Conservation (phyloP, 2,888 invertebrate species). For the Cheilosia soror region DNA sequence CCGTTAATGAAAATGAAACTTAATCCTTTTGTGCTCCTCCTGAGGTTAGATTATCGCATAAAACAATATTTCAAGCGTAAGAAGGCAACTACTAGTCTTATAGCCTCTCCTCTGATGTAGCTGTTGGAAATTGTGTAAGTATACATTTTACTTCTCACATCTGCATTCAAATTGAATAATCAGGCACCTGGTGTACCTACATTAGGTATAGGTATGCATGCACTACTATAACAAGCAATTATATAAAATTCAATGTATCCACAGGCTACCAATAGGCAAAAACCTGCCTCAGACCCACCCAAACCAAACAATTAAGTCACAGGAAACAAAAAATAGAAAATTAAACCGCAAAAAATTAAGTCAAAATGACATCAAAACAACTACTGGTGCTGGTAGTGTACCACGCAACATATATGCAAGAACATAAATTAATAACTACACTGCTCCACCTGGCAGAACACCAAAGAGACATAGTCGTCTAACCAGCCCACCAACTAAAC, state of each 20-base stretch:
- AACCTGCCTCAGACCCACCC: conserved; percentile 45
- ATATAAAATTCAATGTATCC: conserved; percentile 31
- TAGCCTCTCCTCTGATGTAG: neutral
- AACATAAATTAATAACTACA: conserved; percentile 61
- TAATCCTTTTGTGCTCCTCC: conserved; percentile 52
- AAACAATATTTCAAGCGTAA: conserved; percentile 35
- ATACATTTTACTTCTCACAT: conserved; percentile 23
- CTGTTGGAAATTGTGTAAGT: too few relatives aligned
- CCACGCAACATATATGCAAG: conserved; percentile 64
- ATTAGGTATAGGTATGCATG: neutral
- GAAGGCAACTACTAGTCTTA: neutral
- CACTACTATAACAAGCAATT: conserved; percentile 24
- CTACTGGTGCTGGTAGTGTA: conserved; percentile 52
- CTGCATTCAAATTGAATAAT: conserved; percentile 4
- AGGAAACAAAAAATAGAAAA: conserved; percentile 50
- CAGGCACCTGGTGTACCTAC: conserved; percentile 13
- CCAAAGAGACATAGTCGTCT: conserved; percentile 5
- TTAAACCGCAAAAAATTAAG: conserved; percentile 16
- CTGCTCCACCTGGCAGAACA: conserved; percentile 46
- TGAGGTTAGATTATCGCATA: conserved; percentile 24
- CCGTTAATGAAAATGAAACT: conserved; percentile 64
- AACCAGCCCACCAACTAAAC: conserved; percentile 31
- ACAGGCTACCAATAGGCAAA: conserved; percentile 9
- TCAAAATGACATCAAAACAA: conserved; percentile 61
- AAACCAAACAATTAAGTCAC: conserved; percentile 50